A percentile compares a stretch with the other conserved stretches of the same genome.
These are phyloP conservation scores for Rhorus exstirpatorius DNA, from an alignment of 2,888 invertebrate species.

Conservation along the genomic window DNA sequence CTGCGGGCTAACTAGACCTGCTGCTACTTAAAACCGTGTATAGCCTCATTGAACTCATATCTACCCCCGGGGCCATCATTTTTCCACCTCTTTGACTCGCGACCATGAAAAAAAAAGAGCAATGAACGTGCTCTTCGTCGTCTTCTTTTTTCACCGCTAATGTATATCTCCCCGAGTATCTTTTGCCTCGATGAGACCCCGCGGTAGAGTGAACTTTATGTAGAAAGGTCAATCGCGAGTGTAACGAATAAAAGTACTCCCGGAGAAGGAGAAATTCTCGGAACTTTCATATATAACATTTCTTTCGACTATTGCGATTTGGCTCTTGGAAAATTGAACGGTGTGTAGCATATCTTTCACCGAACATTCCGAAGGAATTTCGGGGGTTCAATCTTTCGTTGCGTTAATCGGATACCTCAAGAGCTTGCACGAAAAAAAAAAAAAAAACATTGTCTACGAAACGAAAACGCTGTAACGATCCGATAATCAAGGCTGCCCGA, in stretches of 20 bases:
- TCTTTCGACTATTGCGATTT: background rate
- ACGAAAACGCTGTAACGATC: constrained; percentile 13
- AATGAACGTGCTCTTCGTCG: constrained; percentile 6
- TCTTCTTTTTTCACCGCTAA: constrained; percentile 23
- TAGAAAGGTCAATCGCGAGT: background rate
- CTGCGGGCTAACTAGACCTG: constrained; percentile 54
- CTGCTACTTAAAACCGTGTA: constrained; percentile 32
- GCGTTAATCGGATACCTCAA: too few species aligned
- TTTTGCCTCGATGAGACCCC: too few species aligned
- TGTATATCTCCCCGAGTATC: constrained; percentile 31
- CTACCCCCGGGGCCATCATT: constrained; percentile 38
- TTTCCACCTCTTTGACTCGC: constrained; percentile 12
- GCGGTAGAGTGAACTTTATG: too few species aligned
- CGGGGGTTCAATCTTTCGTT: too few species aligned
- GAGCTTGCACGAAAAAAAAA: background rate
- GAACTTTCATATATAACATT: background rate
- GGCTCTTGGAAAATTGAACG: background rate
- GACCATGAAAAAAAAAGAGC: constrained; percentile 12
- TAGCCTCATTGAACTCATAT: background rate
- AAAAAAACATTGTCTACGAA: background rate
- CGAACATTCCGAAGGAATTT: too few species aligned
- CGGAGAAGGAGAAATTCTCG: background rate
- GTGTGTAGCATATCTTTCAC: background rate
- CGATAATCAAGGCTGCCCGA: constrained; percentile 50
- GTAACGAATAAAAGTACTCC: background rate